Evolutionary conservation across 2,113 vertebrate species (phyloP).

Genomic region (Notothenia rossii): DNA sequence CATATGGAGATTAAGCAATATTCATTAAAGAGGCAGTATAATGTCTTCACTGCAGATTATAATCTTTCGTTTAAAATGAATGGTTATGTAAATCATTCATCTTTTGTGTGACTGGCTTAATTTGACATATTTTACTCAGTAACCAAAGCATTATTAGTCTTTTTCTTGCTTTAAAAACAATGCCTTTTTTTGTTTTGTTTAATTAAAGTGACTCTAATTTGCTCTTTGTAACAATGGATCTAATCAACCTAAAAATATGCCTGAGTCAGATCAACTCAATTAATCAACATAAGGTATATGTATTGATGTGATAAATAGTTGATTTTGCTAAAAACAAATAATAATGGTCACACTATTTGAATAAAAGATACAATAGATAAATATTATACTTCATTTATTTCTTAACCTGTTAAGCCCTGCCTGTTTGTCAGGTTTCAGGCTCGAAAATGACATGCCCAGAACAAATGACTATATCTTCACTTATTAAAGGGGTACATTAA

Average conservation of each 20-base stretch:
- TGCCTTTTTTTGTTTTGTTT: neutral
- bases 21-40: neutral
- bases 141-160: neutral
- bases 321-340: too few species aligned
- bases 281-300: too few species aligned
- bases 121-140: neutral
- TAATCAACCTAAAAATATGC: neutral
- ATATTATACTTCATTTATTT: too few species aligned
- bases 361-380: too few species aligned
- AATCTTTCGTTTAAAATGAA: neutral
- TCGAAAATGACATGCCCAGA: too few species aligned
- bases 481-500: too few species aligned
- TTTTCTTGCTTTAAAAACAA: conserved; percentile 3
- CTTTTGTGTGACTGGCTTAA: neutral
- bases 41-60: neutral
- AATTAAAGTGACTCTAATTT: conserved; percentile 7
- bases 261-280: neutral
- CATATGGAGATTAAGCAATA: neutral
- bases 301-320: too few species aligned
- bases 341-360: too few species aligned
- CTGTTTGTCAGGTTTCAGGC: too few species aligned
- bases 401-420: too few species aligned
- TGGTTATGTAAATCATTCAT: conserved; percentile 8
- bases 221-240: neutral
- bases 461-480: too few species aligned